A percentile compares a stretch with the other conserved stretches of the same genome.
Evolutionary conservation across 1,140 invertebrate species (phyloP).

Genomic region (Monomorium pharaonis): DNA sequence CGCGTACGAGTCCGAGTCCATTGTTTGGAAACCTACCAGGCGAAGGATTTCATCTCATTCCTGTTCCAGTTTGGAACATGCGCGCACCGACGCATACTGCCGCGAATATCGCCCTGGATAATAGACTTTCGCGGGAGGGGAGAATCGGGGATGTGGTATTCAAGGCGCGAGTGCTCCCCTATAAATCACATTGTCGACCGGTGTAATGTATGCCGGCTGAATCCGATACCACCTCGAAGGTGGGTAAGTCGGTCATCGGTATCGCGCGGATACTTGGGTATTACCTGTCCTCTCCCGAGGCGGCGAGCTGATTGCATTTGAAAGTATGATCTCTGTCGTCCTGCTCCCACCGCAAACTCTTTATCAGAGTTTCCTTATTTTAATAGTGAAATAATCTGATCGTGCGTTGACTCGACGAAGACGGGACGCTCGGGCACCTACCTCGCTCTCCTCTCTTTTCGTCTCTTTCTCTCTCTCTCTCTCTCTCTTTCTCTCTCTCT

Average conservation of each 20-base stretch:
- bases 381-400: constrained; percentile 53
- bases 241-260: constrained; percentile 54
- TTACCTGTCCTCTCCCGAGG: constrained; percentile 38
- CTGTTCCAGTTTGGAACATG: constrained; percentile 23
- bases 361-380: constrained; percentile 49
- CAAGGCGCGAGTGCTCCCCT: constrained; percentile 46
- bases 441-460: no score
- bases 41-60: constrained; percentile 43
- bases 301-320: constrained; percentile 53
- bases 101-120: constrained; percentile 44
- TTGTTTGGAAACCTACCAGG: constrained; percentile 43
- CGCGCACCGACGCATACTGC: neutral
- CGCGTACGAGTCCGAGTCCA: neutral
- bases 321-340: constrained; percentile 51
- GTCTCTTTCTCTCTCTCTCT: no score
- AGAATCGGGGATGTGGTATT: constrained; percentile 41
- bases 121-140: constrained; percentile 55
- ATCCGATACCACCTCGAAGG: constrained; percentile 41
- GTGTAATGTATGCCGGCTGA: constrained; percentile 42
- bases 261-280: constrained; percentile 47
- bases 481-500: no score
- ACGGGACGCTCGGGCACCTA: neutral
- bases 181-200: constrained; percentile 56
- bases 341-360: neutral
- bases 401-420: constrained; percentile 36